Percentiles rank a stretch among this genome's conserved stretches.
Evolutionary conservation across 2,113 vertebrate genomes (phyloP).

Genomic region (Hylia prasina): DNA sequence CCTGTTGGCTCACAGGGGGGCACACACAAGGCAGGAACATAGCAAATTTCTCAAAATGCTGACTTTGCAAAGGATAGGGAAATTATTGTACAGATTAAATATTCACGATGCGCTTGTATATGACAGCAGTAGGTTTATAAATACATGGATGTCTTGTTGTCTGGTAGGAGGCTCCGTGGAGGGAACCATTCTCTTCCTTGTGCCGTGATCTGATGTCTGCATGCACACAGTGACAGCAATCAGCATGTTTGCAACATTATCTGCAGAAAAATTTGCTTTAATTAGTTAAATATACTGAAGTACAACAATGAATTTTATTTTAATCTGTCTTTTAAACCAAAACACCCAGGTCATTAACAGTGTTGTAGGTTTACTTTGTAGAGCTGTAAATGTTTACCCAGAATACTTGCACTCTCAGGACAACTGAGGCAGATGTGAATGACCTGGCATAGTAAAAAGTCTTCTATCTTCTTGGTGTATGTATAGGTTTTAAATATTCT

Average conservation of each 20-base stretch:
- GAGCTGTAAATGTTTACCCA: background rate
- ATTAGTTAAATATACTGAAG: background rate
- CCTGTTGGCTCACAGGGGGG: background rate
- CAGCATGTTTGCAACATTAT: background rate
- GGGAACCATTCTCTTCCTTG: background rate
- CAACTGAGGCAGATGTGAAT: background rate
- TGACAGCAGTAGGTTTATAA: background rate
- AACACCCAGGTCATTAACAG: background rate
- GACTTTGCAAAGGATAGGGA: background rate
- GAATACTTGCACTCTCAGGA: background rate
- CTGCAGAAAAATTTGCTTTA: background rate
- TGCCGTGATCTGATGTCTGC: background rate
- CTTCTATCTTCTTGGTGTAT: background rate
- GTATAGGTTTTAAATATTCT: background rate
- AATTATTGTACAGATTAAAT: background rate
- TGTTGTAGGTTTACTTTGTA: background rate
- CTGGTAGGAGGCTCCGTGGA: background rate
- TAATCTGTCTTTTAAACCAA: background rate
- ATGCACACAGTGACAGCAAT: background rate
- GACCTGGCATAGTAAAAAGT: background rate
- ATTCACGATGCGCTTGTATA: rapidly evolving
- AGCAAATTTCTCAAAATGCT: background rate
- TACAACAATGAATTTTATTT: background rate
- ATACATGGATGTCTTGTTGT: background rate
- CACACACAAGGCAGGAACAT: background rate